Percentiles rank a stretch among this genome's conserved stretches.
Conservation (phyloP, 2,888 invertebrate species). For the Lycophotia porphyrea region DNA sequence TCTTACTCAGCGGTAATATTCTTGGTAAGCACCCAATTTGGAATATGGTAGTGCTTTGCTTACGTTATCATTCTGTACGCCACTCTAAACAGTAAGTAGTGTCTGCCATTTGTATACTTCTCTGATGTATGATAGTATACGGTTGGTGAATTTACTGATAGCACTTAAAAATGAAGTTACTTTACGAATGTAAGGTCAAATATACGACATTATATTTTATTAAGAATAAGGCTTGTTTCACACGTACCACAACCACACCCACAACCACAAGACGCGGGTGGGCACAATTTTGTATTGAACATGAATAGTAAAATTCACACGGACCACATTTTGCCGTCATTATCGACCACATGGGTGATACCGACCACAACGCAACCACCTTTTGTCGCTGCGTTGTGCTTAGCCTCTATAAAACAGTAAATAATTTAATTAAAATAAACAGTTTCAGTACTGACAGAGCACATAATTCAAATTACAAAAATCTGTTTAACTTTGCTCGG, state of each 20-base stretch:
- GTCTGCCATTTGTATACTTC: constrained; percentile 3
- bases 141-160: background rate
- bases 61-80: constrained; percentile 16
- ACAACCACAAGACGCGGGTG: no score
- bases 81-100: constrained; percentile 12
- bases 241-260: no score
- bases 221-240: no score
- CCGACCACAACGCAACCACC: no score
- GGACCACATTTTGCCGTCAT: no score
- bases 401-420: background rate
- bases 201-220: background rate
- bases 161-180: no score
- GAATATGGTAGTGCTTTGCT: constrained; percentile 17
- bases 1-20: constrained; percentile 32
- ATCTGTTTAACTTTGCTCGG: constrained; percentile 13
- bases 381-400: no score
- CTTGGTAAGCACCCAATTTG: constrained; percentile 39
- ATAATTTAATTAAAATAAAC: background rate
- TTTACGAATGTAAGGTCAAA: background rate
- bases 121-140: background rate
- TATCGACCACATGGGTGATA: no score
- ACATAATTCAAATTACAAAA: constrained; percentile 11
- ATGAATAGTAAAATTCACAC: no score
- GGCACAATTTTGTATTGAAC: no score
- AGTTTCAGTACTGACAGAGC: background rate